These are phyloP conservation scores for Gymnoscopelus braueri DNA, from an alignment of 2,797 vertebrate species.

Conservation along the genomic window DNA sequence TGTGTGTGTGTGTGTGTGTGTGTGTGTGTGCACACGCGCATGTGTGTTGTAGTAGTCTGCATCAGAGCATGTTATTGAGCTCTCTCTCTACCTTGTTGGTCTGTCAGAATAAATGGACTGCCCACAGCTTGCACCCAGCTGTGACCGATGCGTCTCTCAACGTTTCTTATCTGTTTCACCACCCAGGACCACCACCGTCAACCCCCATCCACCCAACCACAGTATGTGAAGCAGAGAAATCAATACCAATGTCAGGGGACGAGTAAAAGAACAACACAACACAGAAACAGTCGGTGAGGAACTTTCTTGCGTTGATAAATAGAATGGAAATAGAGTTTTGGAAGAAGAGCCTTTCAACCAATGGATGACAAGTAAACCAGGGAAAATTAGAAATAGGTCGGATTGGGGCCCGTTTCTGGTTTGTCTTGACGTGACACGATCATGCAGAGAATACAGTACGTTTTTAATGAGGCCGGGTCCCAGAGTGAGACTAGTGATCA, in stretches of 20 bases:
- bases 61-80: constrained; percentile 58
- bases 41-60: constrained; percentile 40
- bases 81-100: constrained; percentile 43
- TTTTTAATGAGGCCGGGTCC: no score
- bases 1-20: constrained; percentile 9
- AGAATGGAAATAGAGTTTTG: no score
- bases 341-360: no score
- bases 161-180: constrained; percentile 32
- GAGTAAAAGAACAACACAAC: constrained; percentile 19
- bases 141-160: constrained; percentile 59
- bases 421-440: no score
- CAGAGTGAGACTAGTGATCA: no score
- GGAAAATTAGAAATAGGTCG: no score
- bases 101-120: constrained; percentile 63
- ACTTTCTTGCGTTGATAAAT: constrained; percentile 1
- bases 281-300: no score
- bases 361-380: no score
- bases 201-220: constrained; percentile 13
- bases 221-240: constrained; percentile 41
- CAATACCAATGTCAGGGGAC: constrained; percentile 45
- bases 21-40: constrained; percentile 30
- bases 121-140: constrained; percentile 60
- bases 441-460: no score
- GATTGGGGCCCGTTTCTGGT: no score
- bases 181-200: constrained; percentile 26